Base-by-base conservation (phyloP, 1,140 invertebrate species). In the Neodiprion pinetum region DNA sequence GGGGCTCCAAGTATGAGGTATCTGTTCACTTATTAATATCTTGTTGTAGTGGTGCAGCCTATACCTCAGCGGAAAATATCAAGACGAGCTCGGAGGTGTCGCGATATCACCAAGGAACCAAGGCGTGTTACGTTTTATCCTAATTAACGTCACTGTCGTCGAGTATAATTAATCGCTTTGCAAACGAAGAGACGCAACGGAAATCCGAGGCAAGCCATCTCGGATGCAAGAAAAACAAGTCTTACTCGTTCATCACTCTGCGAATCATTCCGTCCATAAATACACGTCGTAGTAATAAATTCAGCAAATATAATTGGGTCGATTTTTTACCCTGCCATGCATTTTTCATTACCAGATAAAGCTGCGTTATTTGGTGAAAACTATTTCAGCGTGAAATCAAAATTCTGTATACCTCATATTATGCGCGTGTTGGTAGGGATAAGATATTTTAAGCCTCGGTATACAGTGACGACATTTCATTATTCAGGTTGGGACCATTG, bases 101-200 rank as follows among this genome's bases (percentile, higher is more conserved):
- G 53, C 53, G n/a, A 17, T 61, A 61, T 61, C 53, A 61, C 3
- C 11, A 61, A 17, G 4, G 3, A 61, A 61, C 53, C 53, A 61
- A 5, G 11, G 53, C 53, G 53, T 17, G n/a, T 61, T 61, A 61
- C 53, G 9, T 61, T 61, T 61, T 61, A 61, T 61, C 53, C 53
- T 61, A 61, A 61, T 61, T 61, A 61, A 61, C 53, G 53, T 61
- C 53, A 17, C 53, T 61, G 53, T 61, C 53, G 5, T 61, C 53
- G 9, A 12, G 53, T 61, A 17, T 61, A 61, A 61, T 61, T 61
- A 61, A 61, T 61, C 53, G 11, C 7, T 61, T 61, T 61, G 53
- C 53, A 61, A 61, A 61, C 5, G 0, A 5, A 17, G n/a, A 61
- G 53, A 17, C 11, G n/a, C 53, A 17, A 61, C 53, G n/a, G 53